Evolutionary conservation across 2,888 invertebrate species (phyloP), one percentile per base, ranked within the genome.

Genomic region (Drosophila borborema): DNA sequence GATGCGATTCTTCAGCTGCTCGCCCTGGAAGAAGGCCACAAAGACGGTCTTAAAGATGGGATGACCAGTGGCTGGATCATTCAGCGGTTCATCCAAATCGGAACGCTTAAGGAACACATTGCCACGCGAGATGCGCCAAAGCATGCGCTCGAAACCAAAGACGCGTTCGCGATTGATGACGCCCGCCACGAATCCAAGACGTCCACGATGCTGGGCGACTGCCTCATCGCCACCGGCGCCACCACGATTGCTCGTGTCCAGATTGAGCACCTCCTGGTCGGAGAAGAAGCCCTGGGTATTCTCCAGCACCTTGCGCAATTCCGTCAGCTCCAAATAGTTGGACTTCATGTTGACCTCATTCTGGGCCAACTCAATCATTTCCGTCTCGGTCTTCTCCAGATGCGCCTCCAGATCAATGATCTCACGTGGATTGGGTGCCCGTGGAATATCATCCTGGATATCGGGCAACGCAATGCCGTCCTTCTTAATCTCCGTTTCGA

Each of bases 371-470:
- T 99, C 99, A 67, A 97, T 95, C 82, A 99, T 96, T 93, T 99
- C 99, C 86, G 97, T 97, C 93, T 99, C 99, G 54, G 98, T 97
- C 94, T 99, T 98, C 93, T 99, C 99, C 92, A 99, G 95, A 86
- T 98, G 98, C 2, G 97, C 97, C 96, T 97, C 93, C 63, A 93
- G 91, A 80, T 97, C 97, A 74, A 97, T 96, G 93, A 97, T 96
- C 92, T 97, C 97, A 64, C 96, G 94, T 23, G 96, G 96, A 89
- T 95, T 95, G 2, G 97, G 96, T 3, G 96, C 96, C 74, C 96
- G 95, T 12, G 97, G 96, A 64, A 94, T 92, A 68, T 94, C 94
- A 54, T 96, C 96, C 14, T 94, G 94, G 40, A 96, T 95, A 76
- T 97, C 97, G 7, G 95, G 94, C 92, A 97, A 95, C 6, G 95